These are phyloP conservation scores for Platygyra sinensis DNA, from an alignment of 64 coral and sea anemone species.

Conservation along the genomic window DNA sequence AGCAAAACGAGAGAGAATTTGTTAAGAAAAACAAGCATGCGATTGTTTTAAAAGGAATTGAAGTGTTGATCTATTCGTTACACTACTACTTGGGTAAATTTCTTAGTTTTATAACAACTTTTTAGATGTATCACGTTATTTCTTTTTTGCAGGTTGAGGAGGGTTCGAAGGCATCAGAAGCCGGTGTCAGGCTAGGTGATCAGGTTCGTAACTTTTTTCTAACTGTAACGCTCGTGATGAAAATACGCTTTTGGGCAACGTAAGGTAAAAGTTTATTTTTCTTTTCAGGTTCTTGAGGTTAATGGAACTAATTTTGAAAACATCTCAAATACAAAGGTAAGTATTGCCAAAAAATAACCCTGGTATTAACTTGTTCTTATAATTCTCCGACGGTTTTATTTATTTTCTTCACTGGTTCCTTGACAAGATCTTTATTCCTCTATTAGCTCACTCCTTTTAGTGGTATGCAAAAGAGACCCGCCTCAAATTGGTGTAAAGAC, in stretches of 20 bases:
- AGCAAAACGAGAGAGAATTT: too few relatives aligned
- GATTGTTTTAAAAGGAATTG: not conserved
- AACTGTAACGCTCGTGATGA: not conserved
- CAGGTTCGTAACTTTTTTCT: conserved; percentile 31
- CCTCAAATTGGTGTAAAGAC: too few relatives aligned
- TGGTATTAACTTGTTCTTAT: too few relatives aligned
- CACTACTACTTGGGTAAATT: not conserved
- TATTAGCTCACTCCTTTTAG: too few relatives aligned
- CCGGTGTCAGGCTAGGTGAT: conserved; percentile 46
- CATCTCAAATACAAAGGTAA: conserved; percentile 57
- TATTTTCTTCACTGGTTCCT: too few relatives aligned
- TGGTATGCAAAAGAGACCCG: too few relatives aligned
- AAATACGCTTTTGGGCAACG: not conserved
- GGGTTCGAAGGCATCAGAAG: conserved; percentile 1
- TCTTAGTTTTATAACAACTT: not conserved
- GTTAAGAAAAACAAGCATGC: too few relatives aligned
- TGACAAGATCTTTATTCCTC: too few relatives aligned
- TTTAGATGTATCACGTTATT: not conserved
- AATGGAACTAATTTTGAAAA: conserved; percentile 73
- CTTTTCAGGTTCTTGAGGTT: conserved; percentile 60
- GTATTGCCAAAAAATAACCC: not conserved
- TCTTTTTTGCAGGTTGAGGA: conserved; percentile 43
- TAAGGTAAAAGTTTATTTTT: not conserved
- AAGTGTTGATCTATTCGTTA: not conserved
- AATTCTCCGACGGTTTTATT: too few relatives aligned